These are phyloP conservation scores for Netelia inedita DNA, from an alignment of 2,888 invertebrate species.

Conservation along the genomic window DNA sequence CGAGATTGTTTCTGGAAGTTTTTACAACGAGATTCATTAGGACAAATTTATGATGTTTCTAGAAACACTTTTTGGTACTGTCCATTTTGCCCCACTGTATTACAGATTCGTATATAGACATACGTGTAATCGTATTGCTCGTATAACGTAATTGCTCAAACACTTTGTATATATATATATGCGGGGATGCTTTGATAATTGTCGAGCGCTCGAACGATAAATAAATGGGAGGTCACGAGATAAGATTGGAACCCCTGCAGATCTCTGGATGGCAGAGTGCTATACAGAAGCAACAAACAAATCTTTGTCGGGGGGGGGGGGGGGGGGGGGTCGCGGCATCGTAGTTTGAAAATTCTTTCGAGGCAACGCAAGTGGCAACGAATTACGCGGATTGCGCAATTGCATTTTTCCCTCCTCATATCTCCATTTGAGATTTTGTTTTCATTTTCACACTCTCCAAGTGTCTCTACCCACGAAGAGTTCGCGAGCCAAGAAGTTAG, in stretches of 20 bases:
- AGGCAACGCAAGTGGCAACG: no score
- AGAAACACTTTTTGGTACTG: no score
- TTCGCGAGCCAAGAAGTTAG: no score
- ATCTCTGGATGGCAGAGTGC: conserved; percentile 1
- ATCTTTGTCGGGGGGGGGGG: background rate
- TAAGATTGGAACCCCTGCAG: conserved; percentile 69
- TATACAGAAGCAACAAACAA: background rate
- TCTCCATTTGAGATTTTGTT: background rate
- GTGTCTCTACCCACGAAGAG: no score
- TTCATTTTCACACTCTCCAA: no score
- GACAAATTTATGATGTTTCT: no score
- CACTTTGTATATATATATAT: background rate
- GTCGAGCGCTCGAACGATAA: conserved; percentile 17
- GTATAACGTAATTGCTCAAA: conserved; percentile 13
- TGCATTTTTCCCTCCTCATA: background rate
- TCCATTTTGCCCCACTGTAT: background rate
- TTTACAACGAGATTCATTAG: no score
- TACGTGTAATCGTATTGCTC: background rate
- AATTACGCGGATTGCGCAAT: conserved; percentile 20
- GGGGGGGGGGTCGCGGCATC: background rate
- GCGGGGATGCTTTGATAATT: background rate
- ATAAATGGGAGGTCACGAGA: conserved; percentile 63
- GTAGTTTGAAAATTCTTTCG: background rate
- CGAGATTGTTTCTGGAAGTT: no score
- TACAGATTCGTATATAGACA: background rate